A percentile compares a stretch with the other conserved stretches of the same genome.
phyloP scores from a whole-genome alignment of 1,140 invertebrate genomes.

The Arion vulgaris region DNA sequence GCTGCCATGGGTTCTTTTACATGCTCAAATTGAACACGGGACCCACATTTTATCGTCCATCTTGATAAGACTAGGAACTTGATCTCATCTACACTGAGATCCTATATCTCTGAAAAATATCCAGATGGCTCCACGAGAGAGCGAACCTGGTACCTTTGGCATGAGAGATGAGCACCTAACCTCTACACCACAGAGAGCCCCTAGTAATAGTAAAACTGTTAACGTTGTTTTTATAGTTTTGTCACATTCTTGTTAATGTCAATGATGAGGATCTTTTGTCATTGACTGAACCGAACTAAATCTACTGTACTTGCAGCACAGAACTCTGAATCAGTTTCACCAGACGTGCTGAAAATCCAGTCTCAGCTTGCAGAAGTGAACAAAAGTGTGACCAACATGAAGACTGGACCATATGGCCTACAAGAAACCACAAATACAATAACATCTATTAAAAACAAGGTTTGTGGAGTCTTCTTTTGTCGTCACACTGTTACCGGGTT shows the following conservation, averaged over 20 bases:
- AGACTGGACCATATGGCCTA: neutral
- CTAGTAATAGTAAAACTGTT: too few relatives aligned
- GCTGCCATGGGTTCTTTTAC: too few relatives aligned
- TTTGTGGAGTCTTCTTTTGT: neutral
- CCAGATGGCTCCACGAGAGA: too few relatives aligned
- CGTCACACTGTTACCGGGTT: too few relatives aligned
- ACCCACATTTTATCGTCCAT: too few relatives aligned
- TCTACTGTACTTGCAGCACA: neutral
- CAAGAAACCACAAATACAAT: neutral
- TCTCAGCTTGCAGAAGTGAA: conserved; percentile 7
- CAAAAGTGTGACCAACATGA: neutral
- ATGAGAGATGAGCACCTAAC: too few relatives aligned
- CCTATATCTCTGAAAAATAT: too few relatives aligned
- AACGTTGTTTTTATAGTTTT: neutral
- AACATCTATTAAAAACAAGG: neutral
- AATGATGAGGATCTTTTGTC: neutral
- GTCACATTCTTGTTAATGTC: neutral
- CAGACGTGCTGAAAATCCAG: neutral
- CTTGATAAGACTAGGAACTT: too few relatives aligned
- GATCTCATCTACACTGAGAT: too few relatives aligned
- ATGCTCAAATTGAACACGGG: too few relatives aligned
- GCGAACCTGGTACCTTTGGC: too few relatives aligned
- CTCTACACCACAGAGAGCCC: too few relatives aligned
- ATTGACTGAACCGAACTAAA: neutral
- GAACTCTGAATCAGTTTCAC: neutral